Conservation (phyloP, 1,140 invertebrate genomes). For the Cydia fagiglandana region DNA sequence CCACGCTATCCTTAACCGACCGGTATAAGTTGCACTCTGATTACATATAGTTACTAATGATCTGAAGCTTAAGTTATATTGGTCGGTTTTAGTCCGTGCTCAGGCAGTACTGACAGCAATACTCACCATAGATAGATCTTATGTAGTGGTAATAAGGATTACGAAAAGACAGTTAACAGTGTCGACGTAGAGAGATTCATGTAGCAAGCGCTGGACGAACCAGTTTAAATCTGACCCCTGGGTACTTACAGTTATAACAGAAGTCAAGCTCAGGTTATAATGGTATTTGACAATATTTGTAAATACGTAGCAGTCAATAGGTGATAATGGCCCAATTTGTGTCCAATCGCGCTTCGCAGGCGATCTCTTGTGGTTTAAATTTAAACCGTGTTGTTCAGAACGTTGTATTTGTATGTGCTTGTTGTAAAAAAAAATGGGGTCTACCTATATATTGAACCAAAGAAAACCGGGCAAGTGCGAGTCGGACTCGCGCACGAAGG, state of each 20-base stretch:
- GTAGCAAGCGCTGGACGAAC: too few relatives aligned
- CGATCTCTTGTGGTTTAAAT: background rate
- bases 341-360: background rate
- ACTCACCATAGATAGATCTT: background rate
- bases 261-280: background rate
- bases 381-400: background rate
- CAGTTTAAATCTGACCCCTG: background rate
- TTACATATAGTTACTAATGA: too few relatives aligned
- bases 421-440: too few relatives aligned
- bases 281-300: background rate
- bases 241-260: background rate
- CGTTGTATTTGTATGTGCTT: too few relatives aligned
- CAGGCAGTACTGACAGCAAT: background rate
- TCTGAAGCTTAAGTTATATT: background rate
- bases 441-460: too few relatives aligned
- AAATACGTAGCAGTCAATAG: background rate
- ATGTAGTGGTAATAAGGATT: background rate
- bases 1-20: background rate
- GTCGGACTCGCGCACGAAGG: too few relatives aligned
- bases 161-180: too few relatives aligned
- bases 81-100: background rate
- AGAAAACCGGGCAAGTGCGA: too few relatives aligned
- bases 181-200: too few relatives aligned
- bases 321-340: constrained; percentile 16
- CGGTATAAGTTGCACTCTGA: background rate